Base-by-base conservation (phyloP, 2,113 vertebrate species). In the Heterotis niloticus region DNA sequence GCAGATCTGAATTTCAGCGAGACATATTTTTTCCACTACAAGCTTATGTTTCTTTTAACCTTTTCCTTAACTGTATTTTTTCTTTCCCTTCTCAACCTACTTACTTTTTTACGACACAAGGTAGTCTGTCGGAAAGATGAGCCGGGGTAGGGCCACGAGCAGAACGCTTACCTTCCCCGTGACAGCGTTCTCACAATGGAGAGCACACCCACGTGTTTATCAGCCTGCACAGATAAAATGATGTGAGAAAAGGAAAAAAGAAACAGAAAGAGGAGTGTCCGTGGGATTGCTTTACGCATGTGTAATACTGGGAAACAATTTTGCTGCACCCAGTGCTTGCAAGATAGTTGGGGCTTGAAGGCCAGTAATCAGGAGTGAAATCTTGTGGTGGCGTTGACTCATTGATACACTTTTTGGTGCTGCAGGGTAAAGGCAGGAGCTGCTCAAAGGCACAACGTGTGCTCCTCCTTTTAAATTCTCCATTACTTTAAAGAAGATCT, bases 11-110 rank as follows among this genome's bases (percentile, higher is more conserved):
- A 82, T 88, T 81, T 77, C 75, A 65, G 57, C 34, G 34, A 44
- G 70, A 24, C 81, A 80, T 85, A 51, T 11, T 0, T 0, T 77
- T 86, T 84, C 82, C 79, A 82, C 78, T 80, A 78, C 72, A 65
- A 73, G 67, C 64, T 57, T 64, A 62, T 79, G 70, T 78, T 78
- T 52, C 26, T 12, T 79, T 34, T 73, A 78, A 79, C 67, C 44
- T 72, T 0, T 60, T 17, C 29, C 29, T 14, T 77, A n/a, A 75
- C 79, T 75, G 20, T 10, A 1, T 17, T 5, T 75, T 29, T n/a
- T n/a, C n/a, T n/a, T 74, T 0, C 26, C 14, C 23, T 78, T 82
- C 73, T 74, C 59, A 81, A 75, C 4, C 14, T 51, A 24, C 5
- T 23, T 4, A 4, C 34, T 82, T 64, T 75, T 11, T 4, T 78